These are phyloP conservation scores for Syrmaticus mikado DNA, from an alignment of 2,113 vertebrate genomes.

Conservation along the genomic window DNA sequence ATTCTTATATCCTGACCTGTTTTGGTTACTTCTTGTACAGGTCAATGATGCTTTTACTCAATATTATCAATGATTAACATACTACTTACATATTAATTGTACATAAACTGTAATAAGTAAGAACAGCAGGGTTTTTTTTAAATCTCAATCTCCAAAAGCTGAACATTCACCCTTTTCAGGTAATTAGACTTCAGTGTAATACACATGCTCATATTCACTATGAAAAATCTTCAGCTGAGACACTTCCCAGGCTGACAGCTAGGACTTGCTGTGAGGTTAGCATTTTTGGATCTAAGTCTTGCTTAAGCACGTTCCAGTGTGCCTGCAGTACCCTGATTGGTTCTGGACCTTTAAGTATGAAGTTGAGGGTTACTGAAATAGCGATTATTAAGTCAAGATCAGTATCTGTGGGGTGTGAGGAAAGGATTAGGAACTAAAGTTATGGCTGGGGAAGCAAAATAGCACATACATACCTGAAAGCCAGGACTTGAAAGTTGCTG, in stretches of 20 bases:
- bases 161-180: neutral
- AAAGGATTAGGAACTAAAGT: neutral
- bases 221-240: neutral
- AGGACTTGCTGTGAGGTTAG: neutral
- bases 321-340: neutral
- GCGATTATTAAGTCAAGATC: neutral
- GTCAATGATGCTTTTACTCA: neutral
- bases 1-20: neutral
- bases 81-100: neutral
- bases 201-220: neutral
- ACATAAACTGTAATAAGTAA: too few species aligned
- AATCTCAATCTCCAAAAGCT: neutral
- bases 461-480: neutral
- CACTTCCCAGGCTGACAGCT: neutral
- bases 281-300: neutral
- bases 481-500: neutral
- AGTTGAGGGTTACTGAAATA: neutral
- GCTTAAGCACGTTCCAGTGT: neutral
- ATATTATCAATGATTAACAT: neutral
- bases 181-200: neutral
- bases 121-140: neutral
- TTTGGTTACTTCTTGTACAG: neutral
- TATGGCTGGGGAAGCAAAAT: neutral
- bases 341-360: neutral
- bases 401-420: neutral